Base-by-base conservation (phyloP, 2,113 vertebrate genomes). In the Scomber japonicus region DNA sequence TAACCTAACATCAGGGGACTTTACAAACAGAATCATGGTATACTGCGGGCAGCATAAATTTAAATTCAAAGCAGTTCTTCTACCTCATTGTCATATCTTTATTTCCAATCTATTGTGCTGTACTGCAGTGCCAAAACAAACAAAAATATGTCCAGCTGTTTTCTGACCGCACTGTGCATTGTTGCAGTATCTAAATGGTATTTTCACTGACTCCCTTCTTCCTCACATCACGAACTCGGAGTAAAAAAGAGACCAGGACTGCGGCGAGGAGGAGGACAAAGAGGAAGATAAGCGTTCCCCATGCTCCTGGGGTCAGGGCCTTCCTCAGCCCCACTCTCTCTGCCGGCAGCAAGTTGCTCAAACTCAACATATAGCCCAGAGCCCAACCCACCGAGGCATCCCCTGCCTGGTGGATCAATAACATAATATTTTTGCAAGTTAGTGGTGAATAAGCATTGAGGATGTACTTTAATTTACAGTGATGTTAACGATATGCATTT, bases 281-380 rank as follows among this genome's bases (percentile, higher is more conserved):
- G 59, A 98, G 93, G 62, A 89, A 44, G 1, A 97, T 0, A 0
- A 95, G 91, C 0, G 87, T 85, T 5, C 67, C 89, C 97, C 97
- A 98, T 1, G 95, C 59, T 3, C 83, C 84, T 0, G 82, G 72
- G 1, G 35, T 17, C 0, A 95, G 85, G 0, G 93, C 94, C 88
- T 94, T 96, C 71, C 93, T 44, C 46, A 51, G 4, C 0, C 0
- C 59, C 0, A 89, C 90, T 0, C 19, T 78, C 82, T 97, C 94
- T 0, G 92, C 93, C 0, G 97, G 97, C 84, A 99, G 82, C 89
- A 95, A 83, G 81, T 94, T 96, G 78, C 97, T 99, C 76, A 97
- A 86, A 83, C 92, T 96, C 56, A 99, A 95, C 97, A 98, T 97
- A 94, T 97, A 98, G 50, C 98, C 98, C 81, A 99, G 94, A 0